Base-by-base conservation (phyloP, 2,888 invertebrate genomes). In the Sphinx pinastri region DNA sequence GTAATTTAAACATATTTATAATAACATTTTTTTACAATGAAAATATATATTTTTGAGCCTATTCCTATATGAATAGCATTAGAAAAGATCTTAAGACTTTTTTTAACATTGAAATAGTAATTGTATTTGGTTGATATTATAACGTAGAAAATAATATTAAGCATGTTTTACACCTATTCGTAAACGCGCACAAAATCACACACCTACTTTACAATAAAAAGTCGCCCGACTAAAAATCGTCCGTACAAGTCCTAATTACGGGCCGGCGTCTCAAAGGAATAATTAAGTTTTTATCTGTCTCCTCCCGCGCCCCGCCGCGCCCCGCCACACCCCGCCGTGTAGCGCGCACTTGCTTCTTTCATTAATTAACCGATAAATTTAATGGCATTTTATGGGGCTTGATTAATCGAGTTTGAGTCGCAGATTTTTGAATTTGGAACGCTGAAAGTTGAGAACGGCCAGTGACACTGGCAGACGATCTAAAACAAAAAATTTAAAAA, bases 281-380 rank as follows among this genome's bases (percentile, higher is more conserved):
- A 63, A 63, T 63, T 63, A 63, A 49, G 12, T 19, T 38, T 16
- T 47, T 63, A 63, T 63, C 63, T 47, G 45, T 47, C 16, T 10
- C 60, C 45, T 2, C 12, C 45, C 16, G 6, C 12, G 12, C 19
- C 12, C 59, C 60, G 60, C 38, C 38, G n/a, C 31, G 8, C 13
- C 59, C 8, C 14, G 59, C n/a, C 38, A 14, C 14, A 6, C 38
- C 38, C 38, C 5, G 38, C 38, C 38, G 38, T 38, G 38, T 38
- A 38, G 45, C 13, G 47, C 60, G 63, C 63, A 63, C 63, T 63
- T 63, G 49, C 47, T 59, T 55, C 1, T 38, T 38, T 14, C 63
- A 63, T 63, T 63, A 63, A 63, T 63, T 63, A 47, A 47, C 11
- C 19, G 47, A 49, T 49, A 57, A 57, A 57, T 63, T 63, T 63